Base-by-base conservation (phyloP, 2,888 invertebrate species). In the Glaucopsyche alexis region DNA sequence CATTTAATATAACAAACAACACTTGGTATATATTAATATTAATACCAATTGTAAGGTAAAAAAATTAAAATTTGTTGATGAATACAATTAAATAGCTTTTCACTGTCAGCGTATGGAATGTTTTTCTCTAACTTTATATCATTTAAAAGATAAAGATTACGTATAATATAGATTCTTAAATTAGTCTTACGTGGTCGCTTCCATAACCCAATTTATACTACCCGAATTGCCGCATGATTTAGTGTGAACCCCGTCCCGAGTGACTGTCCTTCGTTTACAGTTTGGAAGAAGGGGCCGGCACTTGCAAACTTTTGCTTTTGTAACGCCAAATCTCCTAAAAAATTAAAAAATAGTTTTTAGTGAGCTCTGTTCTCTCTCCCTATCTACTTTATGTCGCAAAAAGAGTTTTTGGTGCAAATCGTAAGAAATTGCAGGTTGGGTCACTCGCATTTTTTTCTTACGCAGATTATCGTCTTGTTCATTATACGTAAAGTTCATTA, bases 271-370 rank as follows among this genome's bases (percentile, higher is more conserved):
- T 6, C 13, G 7, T 16, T 42, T 45, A 67, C 45, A 67, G 13
- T 19, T 47, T 67, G 5, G 67, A 67, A 8, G 16, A 7, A 7
- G 55, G 55, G 4, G 5, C 55, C 19, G 42, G 16, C 2, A 67
- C 45, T n/a, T 42, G 42, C 16, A 67, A 45, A 19, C 45, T 45
- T 19, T 81, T 85, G 78, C 81, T 81, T 75, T 89, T 83, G 29
- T 77, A 82, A 6, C 76, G 84, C 85, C 81, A 84, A 0, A 87
- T 81, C 38, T 89, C 86, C 84, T 84, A 81, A 19, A 79, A 79
- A 67, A 77, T 55, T 49, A 49, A 49, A 49, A 49, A 49, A 3
- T 42, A 42, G 0, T 42, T 7, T 42, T 42, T 7, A 42, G 7
- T 42, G 8, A 42, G 3, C 42, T 7, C 8, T 42, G 42, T 42